Conservation (phyloP, 2,797 vertebrate genomes). For the Lithobates sylvaticus region DNA sequence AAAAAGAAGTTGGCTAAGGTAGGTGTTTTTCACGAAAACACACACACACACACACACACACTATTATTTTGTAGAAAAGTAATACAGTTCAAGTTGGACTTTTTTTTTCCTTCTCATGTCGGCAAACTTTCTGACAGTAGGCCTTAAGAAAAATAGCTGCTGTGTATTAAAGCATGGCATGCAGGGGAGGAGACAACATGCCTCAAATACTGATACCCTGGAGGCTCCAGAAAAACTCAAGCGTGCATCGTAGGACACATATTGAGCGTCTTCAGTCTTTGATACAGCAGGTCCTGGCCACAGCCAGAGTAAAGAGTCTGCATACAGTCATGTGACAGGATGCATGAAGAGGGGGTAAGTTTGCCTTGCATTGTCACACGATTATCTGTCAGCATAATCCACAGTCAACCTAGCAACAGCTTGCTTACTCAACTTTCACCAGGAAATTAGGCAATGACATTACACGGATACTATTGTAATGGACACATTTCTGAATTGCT, state of each 20-base stretch:
- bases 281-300: background rate
- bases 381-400: background rate
- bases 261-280: background rate
- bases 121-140: background rate
- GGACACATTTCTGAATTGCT: too few relatives aligned
- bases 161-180: slow-evolving; percentile 27
- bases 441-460: too few relatives aligned
- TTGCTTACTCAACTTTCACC: background rate
- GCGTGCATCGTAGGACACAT: background rate
- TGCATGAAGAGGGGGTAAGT: background rate
- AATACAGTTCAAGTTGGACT: background rate
- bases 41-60: too few relatives aligned
- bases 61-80: background rate
- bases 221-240: slow-evolving; percentile 9
- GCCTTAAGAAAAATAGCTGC: slow-evolving; percentile 14
- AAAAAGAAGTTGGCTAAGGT: too few relatives aligned
- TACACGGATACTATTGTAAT: too few relatives aligned
- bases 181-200: background rate
- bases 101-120: background rate
- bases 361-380: background rate
- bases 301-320: background rate
- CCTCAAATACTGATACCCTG: slow-evolving; percentile 29
- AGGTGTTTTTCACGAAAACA: background rate
- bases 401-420: background rate
- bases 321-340: background rate